phyloP scores from a whole-genome alignment of 2,113 vertebrate species.

The Lophochroa leadbeateri region DNA sequence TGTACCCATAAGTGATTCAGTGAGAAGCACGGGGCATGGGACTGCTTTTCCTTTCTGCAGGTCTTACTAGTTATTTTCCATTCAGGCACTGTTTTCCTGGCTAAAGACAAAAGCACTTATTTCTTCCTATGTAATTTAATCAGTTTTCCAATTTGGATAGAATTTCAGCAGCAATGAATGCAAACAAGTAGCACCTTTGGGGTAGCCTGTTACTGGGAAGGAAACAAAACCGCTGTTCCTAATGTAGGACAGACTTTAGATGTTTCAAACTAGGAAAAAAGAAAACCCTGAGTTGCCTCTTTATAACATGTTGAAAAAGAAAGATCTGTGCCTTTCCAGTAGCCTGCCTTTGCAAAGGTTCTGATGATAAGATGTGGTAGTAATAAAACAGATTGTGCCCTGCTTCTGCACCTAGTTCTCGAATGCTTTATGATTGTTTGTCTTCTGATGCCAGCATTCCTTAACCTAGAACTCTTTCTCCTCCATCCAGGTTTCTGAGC shows the following conservation, averaged over 20 bases:
- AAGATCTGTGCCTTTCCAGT: not conserved
- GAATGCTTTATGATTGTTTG: not conserved
- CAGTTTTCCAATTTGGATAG: not conserved
- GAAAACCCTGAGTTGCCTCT: not conserved
- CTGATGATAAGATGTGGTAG: not conserved
- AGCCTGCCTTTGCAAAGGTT: not conserved
- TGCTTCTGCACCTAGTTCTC: not conserved
- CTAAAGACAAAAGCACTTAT: not conserved
- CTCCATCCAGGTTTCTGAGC: not conserved
- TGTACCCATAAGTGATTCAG: not conserved
- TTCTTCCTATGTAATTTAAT: not conserved
- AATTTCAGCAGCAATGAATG: not conserved
- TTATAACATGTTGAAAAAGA: not conserved
- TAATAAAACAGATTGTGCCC: slow-evolving; percentile 9
- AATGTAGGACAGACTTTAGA: not conserved
- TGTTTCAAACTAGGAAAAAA: not conserved
- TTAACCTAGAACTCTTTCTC: not conserved
- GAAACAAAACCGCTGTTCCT: not conserved
- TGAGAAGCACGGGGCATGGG: not conserved
- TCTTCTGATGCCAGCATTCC: not conserved
- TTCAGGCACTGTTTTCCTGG: not conserved
- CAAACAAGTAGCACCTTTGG: not conserved
- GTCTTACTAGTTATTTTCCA: not conserved
- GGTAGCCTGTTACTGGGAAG: not conserved
- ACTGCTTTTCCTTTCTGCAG: not conserved